A percentile compares a stretch with the other conserved stretches of the same genome.
These are phyloP conservation scores for Xyliphius kryptos DNA, from an alignment of 2,113 vertebrate genomes.

Conservation along the genomic window DNA sequence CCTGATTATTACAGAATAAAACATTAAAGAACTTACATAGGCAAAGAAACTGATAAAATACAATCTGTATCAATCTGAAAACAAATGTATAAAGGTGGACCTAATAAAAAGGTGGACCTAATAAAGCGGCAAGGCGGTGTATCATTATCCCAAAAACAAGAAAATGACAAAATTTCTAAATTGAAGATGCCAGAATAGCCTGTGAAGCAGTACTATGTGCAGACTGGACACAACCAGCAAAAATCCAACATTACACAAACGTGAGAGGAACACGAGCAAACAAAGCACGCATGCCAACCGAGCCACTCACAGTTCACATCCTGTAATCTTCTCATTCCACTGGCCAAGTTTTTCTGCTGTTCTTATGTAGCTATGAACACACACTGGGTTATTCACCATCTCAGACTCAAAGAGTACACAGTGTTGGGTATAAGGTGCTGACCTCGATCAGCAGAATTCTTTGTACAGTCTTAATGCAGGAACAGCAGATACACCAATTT, in stretches of 20 bases:
- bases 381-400: neutral
- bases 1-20: too few species aligned
- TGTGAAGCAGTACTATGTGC: neutral
- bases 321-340: constrained; percentile 79
- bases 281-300: constrained; percentile 33
- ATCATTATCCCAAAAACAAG: neutral
- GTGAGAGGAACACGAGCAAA: constrained; percentile 34
- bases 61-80: too few species aligned
- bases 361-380: constrained; percentile 79
- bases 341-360: constrained; percentile 78
- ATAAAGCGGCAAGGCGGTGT: too few species aligned
- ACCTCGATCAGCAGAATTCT: too few species aligned
- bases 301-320: constrained; percentile 76
- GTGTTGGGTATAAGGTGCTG: too few species aligned
- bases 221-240: neutral
- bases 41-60: too few species aligned
- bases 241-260: neutral
- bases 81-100: too few species aligned
- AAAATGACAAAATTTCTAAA: neutral
- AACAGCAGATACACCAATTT: too few species aligned
- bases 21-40: too few species aligned
- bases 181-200: neutral
- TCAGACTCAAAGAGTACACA: too few species aligned
- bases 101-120: too few species aligned
- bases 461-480: too few species aligned